Evolutionary conservation across 2,113 vertebrate genomes (phyloP).

Genomic region (Opisthocomus hoazin): DNA sequence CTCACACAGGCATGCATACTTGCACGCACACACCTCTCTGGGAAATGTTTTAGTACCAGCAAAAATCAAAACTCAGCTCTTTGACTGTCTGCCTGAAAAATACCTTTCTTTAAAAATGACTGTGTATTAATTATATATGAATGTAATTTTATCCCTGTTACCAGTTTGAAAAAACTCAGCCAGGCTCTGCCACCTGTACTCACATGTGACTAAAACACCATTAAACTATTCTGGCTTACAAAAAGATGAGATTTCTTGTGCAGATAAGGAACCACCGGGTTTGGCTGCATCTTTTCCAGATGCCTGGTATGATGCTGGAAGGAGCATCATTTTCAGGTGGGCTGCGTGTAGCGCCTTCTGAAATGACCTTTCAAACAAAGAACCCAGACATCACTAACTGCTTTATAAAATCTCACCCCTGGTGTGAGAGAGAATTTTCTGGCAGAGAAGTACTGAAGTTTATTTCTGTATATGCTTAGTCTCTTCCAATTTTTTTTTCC

Average conservation of each 20-base stretch:
- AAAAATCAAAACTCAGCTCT: slow-evolving; percentile 17
- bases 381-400: not conserved
- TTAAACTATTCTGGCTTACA: not conserved
- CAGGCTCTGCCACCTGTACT: not conserved
- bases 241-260: not conserved
- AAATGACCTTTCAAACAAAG: not conserved
- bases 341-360: not conserved
- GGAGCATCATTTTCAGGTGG: not conserved
- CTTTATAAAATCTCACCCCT: not conserved
- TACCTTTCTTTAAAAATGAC: slow-evolving; percentile 6
- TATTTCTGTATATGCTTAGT: not conserved
- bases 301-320: not conserved
- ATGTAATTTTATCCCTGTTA: slow-evolving; percentile 24
- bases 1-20: not conserved
- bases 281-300: not conserved
- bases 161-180: not conserved
- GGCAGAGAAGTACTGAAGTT: not conserved
- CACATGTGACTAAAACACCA: not conserved
- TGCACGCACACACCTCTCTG: not conserved
- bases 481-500: not conserved
- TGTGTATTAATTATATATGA: slow-evolving; percentile 41
- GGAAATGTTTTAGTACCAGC: not conserved
- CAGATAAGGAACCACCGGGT: not conserved
- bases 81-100: slow-evolving; percentile 20
- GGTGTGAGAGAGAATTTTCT: not conserved